phyloP scores from a whole-genome alignment of 2,888 invertebrate genomes.

The Lypha dubia region DNA sequence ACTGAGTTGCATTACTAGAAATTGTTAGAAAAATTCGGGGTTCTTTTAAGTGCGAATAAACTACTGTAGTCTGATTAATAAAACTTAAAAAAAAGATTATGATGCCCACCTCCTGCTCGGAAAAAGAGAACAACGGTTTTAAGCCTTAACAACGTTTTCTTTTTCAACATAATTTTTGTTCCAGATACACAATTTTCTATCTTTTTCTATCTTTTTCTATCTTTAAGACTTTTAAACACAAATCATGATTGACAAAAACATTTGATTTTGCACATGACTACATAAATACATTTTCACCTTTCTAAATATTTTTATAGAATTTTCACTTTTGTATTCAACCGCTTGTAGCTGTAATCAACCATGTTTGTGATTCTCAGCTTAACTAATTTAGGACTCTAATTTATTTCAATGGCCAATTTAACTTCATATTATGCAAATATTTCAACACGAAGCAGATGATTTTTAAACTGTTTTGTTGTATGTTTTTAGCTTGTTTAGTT shows the following conservation, averaged over 20 bases:
- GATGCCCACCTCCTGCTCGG: too few relatives aligned
- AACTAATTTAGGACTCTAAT: constrained; percentile 22
- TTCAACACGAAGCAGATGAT: constrained; percentile 35
- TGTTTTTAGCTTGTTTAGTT: constrained; percentile 40
- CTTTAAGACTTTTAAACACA: too few relatives aligned
- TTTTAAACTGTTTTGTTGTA: constrained; percentile 37
- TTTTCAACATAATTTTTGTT: too few relatives aligned
- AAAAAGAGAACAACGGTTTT: too few relatives aligned
- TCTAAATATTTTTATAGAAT: not conserved
- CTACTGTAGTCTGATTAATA: too few relatives aligned
- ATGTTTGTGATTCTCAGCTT: constrained; percentile 14
- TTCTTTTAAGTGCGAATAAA: too few relatives aligned
- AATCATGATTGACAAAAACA: not conserved
- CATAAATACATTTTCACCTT: not conserved
- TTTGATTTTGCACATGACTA: not conserved
- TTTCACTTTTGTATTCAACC: constrained; percentile 22
- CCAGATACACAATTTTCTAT: too few relatives aligned
- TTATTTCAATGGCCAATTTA: constrained; percentile 43
- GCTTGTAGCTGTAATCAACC: constrained; percentile 20
- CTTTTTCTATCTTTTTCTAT: too few relatives aligned
- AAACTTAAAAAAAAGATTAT: too few relatives aligned
- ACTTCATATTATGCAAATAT: constrained; percentile 43
- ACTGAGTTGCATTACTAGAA: too few relatives aligned
- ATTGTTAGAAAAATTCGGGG: too few relatives aligned
- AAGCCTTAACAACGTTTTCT: too few relatives aligned